Evolutionary conservation across 2,113 vertebrate genomes (phyloP).

Genomic region (Melanerpes aurifrons): DNA sequence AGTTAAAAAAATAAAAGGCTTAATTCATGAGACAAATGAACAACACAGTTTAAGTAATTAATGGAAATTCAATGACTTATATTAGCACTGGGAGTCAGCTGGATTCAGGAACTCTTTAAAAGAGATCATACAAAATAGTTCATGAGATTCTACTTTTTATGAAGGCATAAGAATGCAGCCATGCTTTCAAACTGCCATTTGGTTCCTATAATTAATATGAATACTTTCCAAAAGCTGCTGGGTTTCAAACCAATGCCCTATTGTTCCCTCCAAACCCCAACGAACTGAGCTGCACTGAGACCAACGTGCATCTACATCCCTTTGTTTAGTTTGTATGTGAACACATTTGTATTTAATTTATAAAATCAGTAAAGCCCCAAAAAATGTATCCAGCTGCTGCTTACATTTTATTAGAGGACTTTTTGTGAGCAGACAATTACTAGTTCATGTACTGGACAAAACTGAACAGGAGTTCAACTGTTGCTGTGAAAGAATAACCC

Average conservation of each 20-base stretch:
- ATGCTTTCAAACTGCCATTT: slow-evolving; percentile 28
- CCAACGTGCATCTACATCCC: neutral
- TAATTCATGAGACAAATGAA: slow-evolving; percentile 52
- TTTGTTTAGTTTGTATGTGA: neutral
- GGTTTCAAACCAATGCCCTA: neutral
- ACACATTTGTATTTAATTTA: neutral
- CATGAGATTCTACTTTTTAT: slow-evolving; percentile 34
- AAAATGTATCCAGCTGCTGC: neutral
- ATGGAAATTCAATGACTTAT: slow-evolving; percentile 56
- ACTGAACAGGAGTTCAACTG: neutral
- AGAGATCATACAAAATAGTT: slow-evolving; percentile 61
- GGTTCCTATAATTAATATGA: neutral
- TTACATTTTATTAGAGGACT: neutral
- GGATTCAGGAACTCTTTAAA: slow-evolving; percentile 38
- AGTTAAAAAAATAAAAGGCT: slow-evolving; percentile 36
- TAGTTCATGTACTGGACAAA: neutral
- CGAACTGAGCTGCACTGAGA: rapidly evolving
- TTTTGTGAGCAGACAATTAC: neutral
- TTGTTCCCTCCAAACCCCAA: neutral
- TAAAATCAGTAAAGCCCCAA: neutral
- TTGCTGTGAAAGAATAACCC: neutral
- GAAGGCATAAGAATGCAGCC: slow-evolving; percentile 48
- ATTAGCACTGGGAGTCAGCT: neutral
- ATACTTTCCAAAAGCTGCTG: neutral
- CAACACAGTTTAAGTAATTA: slow-evolving; percentile 46